A percentile compares a stretch with the other conserved stretches of the same genome.
Conservation (phyloP, 2,113 vertebrate genomes). For the Pionites leucogaster region DNA sequence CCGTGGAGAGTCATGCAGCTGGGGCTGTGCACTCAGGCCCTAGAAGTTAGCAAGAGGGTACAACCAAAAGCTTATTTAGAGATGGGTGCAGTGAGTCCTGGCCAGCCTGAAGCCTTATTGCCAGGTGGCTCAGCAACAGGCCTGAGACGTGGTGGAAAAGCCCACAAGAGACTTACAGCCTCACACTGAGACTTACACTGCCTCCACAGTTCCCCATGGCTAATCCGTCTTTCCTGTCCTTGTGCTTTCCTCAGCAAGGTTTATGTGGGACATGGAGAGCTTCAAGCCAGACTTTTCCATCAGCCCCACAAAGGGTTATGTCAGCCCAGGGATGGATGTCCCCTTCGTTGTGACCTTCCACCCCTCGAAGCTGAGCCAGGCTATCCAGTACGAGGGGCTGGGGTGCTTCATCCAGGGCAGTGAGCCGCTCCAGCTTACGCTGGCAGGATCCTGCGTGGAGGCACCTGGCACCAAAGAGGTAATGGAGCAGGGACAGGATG, state of each 20-base stretch:
- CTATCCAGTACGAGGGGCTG: conserved; percentile 75
- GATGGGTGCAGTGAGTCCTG: background rate
- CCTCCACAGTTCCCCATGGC: background rate
- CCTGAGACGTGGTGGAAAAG: background rate
- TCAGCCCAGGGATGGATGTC: conserved; percentile 80
- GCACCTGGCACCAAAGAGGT: conserved; percentile 80
- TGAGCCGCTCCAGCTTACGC: conserved; percentile 71
- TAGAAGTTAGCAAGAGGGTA: background rate
- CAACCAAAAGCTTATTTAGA: background rate
- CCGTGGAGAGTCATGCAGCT: background rate
- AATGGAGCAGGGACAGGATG: background rate
- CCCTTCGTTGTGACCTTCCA: conserved; percentile 79
- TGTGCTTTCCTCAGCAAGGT: conserved; percentile 70
- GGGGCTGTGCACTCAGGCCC: background rate
- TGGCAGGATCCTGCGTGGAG: conserved; percentile 80
- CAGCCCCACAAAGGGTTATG: conserved; percentile 80
- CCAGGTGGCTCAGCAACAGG: background rate
- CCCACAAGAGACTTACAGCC: background rate
- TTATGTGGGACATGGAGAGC: conserved; percentile 80
- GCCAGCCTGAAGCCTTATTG: background rate
- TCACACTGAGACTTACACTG: background rate
- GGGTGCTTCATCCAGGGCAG: conserved; percentile 79
- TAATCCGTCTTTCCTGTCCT: background rate
- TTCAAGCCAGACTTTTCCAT: conserved; percentile 82
- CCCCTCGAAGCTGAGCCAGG: conserved; percentile 73